These are phyloP conservation scores for Synaphobranchus kaupii DNA, from an alignment of 2,797 vertebrate genomes.

Conservation along the genomic window DNA sequence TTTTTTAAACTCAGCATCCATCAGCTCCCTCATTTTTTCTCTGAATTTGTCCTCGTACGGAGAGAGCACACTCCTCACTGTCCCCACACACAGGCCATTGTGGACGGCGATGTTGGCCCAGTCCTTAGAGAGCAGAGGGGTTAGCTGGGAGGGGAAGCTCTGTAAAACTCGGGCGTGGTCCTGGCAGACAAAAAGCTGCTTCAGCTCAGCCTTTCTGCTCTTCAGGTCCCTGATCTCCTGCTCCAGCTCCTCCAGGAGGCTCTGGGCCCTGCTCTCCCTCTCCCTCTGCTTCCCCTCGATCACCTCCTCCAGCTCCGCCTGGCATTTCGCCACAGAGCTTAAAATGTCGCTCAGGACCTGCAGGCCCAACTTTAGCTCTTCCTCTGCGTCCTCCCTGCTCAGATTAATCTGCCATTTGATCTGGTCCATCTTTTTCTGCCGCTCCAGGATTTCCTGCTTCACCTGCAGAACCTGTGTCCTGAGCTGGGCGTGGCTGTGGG, in stretches of 20 bases:
- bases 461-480: slow-evolving; percentile 54
- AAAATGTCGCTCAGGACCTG: slow-evolving; percentile 57
- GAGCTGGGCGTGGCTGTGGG: slow-evolving; percentile 57
- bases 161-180: slow-evolving; percentile 66
- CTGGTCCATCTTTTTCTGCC: slow-evolving; percentile 61
- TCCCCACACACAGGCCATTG: slow-evolving; percentile 55
- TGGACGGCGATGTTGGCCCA: slow-evolving; percentile 39
- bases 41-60: slow-evolving; percentile 53
- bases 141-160: slow-evolving; percentile 40
- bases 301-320: slow-evolving; percentile 50
- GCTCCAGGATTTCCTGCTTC: slow-evolving; percentile 64
- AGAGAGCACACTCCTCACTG: slow-evolving; percentile 40
- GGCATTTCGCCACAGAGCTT: slow-evolving; percentile 55
- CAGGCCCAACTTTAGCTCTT: slow-evolving; percentile 44
- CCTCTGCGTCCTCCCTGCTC: slow-evolving; percentile 60
- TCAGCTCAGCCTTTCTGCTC: slow-evolving; percentile 57
- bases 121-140: slow-evolving; percentile 40
- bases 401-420: slow-evolving; percentile 58
- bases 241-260: slow-evolving; percentile 59
- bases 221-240: slow-evolving; percentile 62
- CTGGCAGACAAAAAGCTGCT: slow-evolving; percentile 58
- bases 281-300: slow-evolving; percentile 59
- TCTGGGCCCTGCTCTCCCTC: slow-evolving; percentile 55
- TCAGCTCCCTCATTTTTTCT: slow-evolving; percentile 55
- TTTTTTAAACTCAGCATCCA: slow-evolving; percentile 51